phyloP scores from a whole-genome alignment of 64 coral and sea anemone genomes.

The Catalaphyllia jardinei region DNA sequence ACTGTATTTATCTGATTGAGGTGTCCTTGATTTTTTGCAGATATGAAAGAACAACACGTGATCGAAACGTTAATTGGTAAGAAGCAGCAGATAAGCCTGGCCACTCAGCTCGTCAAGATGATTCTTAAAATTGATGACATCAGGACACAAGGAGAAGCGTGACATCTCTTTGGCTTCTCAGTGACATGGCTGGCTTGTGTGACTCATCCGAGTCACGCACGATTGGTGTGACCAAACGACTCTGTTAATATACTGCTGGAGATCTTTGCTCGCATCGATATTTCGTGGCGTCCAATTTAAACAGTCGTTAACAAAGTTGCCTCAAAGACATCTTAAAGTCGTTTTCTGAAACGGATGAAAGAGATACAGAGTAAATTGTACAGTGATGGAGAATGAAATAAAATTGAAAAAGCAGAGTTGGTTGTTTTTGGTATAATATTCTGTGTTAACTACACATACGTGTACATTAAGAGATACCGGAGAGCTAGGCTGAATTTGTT shows the following conservation, averaged over 20 bases:
- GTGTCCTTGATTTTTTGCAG: constrained; percentile 41
- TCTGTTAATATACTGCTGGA: not conserved
- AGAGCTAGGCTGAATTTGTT: no score
- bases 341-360: not conserved
- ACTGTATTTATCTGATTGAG: no score
- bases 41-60: constrained; percentile 98
- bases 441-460: not conserved
- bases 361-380: not conserved
- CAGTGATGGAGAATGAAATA: not conserved
- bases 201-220: not conserved
- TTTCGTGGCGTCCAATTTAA: not conserved
- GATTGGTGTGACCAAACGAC: not conserved
- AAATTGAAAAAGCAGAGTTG: not conserved
- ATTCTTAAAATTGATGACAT: constrained; percentile 99
- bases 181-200: not conserved
- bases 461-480: no score
- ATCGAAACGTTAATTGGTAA: constrained; percentile 97
- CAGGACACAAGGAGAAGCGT: constrained; percentile 59
- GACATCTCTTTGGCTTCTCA: not conserved
- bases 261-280: not conserved
- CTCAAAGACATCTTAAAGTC: not conserved
- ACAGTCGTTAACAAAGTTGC: not conserved
- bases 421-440: not conserved
- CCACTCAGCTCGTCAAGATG: constrained; percentile 98
- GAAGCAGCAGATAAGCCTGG: constrained; percentile 96